Conservation (phyloP, 2,797 vertebrate genomes). For the Ctenopoma multispine region DNA sequence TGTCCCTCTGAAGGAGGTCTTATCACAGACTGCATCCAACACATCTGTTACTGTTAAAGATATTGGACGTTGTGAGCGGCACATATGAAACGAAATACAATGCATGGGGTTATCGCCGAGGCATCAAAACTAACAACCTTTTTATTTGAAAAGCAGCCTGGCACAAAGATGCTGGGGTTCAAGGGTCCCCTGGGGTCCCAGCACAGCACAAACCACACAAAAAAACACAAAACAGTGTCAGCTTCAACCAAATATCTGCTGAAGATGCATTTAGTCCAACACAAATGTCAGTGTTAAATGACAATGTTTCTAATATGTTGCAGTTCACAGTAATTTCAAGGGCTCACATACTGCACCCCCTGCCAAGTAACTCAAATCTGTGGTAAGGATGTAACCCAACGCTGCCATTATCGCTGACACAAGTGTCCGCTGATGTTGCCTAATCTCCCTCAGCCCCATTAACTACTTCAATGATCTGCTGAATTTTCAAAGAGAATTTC, state of each 20-base stretch:
- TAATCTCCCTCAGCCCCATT: conserved; percentile 29
- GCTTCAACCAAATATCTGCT: conserved; percentile 26
- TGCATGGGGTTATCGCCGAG: conserved; percentile 49
- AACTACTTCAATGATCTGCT: conserved; percentile 38
- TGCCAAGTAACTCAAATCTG: conserved; percentile 36
- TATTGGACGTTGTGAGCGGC: conserved; percentile 22
- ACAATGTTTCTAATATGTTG: conserved; percentile 30
- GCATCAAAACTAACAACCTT: conserved; percentile 49
- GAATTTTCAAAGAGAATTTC: conserved; percentile 42
- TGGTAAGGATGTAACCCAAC: conserved; percentile 46
- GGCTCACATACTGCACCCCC: conserved; percentile 44
- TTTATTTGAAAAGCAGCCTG: conserved; percentile 36
- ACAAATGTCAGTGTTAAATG: conserved; percentile 34
- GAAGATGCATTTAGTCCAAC: conserved; percentile 28
- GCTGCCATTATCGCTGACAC: conserved; percentile 59
- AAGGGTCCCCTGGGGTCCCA: background rate
- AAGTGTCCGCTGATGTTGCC: conserved; percentile 34
- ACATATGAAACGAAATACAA: conserved; percentile 43
- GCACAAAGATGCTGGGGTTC: conserved; percentile 5
- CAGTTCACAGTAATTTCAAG: conserved; percentile 41
- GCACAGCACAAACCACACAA: background rate
- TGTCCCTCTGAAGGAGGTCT: conserved; percentile 9
- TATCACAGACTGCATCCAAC: conserved; percentile 17
- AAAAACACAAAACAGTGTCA: conserved; percentile 17
- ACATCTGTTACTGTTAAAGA: conserved; percentile 72